Evolutionary conservation across 2,797 vertebrate genomes (phyloP), one percentile per base, ranked within the genome.

Genomic region (Esox masquinongy): DNA sequence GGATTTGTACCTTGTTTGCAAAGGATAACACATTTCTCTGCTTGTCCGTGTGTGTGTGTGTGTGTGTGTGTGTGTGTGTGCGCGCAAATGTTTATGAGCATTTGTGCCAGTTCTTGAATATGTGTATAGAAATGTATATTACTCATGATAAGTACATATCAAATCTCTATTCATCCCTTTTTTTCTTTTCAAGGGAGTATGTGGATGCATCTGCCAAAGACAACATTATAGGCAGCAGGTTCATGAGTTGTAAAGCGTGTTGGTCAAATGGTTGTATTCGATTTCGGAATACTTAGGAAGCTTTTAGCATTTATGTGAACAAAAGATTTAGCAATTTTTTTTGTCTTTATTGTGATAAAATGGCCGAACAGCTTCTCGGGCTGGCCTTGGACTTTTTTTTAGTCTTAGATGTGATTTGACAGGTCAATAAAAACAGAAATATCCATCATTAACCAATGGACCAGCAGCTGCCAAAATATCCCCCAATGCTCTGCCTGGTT

Each of bases 361-460:
- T 17, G 19, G 26, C n/a, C 47, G 19, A 22, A 22, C 19, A 22
- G 1, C 63, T 51, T 50, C n/a, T 72, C 59, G 29, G 39, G 22
- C n/a, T 63, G 39, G 9, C 70, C 59, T 70, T 22, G 26, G 78
- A 77, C 74, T 74, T 88, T 90, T 92, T 93, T 93, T 85, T 92
- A 88, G 69, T 87, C 79, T 76, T 77, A 89, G 92, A 90, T 90
- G 87, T 91, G 86, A 93, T 92, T 85, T 92, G 93, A 94, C 92
- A 92, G 88, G 90, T 90, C 79, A 91, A 92, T 95, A 94, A 94
- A 93, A 95, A 82, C 84, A 72, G 85, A 90, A 87, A 93, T 89
- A 85, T 83, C 75, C 74, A 80, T 90, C 79, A 88, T 88, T 83
- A 91, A 89, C 85, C 79, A 43, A 53, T 29, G 49, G 79, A 47